phyloP scores from a whole-genome alignment of 2,888 invertebrate species.

The Prosopocoilus inquinatus region DNA sequence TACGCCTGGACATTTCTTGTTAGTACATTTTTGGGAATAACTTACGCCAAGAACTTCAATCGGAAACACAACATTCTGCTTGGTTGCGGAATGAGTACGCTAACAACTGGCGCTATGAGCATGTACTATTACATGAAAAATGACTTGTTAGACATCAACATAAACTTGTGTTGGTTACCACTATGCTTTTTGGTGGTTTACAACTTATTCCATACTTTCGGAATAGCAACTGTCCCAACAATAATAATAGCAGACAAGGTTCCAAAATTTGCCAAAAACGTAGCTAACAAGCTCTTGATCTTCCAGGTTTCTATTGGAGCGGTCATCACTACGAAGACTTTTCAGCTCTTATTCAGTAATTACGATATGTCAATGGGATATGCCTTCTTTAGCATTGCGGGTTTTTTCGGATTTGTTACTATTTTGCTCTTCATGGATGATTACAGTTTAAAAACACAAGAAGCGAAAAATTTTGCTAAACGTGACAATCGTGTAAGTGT shows the following conservation, averaged over 20 bases:
- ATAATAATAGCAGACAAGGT: conserved; percentile 20
- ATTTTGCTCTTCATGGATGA: neutral
- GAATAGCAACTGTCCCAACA: conserved; percentile 18
- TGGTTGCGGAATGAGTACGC: conserved; percentile 6
- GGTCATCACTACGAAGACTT: conserved; percentile 26
- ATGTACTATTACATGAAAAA: conserved; percentile 22
- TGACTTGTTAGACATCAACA: conserved; percentile 16
- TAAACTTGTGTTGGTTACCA: conserved; percentile 21
- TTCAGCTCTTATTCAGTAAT: conserved; percentile 22
- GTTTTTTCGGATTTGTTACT: neutral
- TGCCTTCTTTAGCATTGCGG: conserved; percentile 7
- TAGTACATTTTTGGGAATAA: conserved; percentile 15
- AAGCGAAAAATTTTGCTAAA: neutral
- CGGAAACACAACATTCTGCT: conserved; percentile 20
- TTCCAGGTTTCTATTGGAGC: conserved; percentile 26
- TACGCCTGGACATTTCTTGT: conserved; percentile 21
- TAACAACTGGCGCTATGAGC: conserved; percentile 8
- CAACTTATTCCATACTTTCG: conserved; percentile 26
- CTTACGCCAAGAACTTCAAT: conserved; percentile 14
- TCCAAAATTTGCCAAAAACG: conserved; percentile 17
- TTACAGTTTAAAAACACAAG: neutral
- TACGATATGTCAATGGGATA: conserved; percentile 22
- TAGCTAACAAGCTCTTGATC: conserved; percentile 18
- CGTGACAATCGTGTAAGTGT: too few species aligned
- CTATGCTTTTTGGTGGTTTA: conserved; percentile 21